A percentile compares a stretch with the other conserved stretches of the same genome.
Evolutionary conservation across 1,140 invertebrate species (phyloP).

Genomic region (Geopemphigus sp.): DNA sequence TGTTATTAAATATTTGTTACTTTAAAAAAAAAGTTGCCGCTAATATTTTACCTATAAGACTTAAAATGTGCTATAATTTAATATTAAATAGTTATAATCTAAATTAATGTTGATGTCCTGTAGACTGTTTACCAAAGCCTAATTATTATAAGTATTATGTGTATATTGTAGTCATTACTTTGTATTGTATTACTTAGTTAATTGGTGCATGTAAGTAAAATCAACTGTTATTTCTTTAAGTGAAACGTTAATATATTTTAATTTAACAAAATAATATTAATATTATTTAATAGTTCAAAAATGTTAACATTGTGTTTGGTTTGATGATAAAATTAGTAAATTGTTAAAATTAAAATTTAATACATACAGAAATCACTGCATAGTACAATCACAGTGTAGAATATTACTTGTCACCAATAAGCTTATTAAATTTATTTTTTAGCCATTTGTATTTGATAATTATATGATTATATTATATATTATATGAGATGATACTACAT

Average conservation of each 20-base stretch:
- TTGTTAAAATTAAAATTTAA: neutral
- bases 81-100: slow-evolving; percentile 3
- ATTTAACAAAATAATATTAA: neutral
- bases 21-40: neutral
- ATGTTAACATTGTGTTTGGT: neutral
- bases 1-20: slow-evolving; percentile 8
- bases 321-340: neutral
- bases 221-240: neutral
- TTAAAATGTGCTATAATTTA: slow-evolving; percentile 36
- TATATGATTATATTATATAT: too few species aligned
- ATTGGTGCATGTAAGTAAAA: neutral
- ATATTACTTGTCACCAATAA: neutral
- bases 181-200: neutral
- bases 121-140: slow-evolving; percentile 8
- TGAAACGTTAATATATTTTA: too few species aligned
- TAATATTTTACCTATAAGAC: slow-evolving; percentile 39
- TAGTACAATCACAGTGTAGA: slow-evolving; percentile 5
- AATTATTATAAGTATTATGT: slow-evolving; percentile 7
- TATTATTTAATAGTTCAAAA: neutral
- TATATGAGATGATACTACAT: too few species aligned
- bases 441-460: neutral
- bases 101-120: slow-evolving; percentile 1
- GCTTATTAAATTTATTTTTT: neutral
- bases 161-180: neutral
- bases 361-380: neutral